Evolutionary conservation across 2,113 vertebrate species (phyloP).

Genomic region (Pelmatolapia mariae): DNA sequence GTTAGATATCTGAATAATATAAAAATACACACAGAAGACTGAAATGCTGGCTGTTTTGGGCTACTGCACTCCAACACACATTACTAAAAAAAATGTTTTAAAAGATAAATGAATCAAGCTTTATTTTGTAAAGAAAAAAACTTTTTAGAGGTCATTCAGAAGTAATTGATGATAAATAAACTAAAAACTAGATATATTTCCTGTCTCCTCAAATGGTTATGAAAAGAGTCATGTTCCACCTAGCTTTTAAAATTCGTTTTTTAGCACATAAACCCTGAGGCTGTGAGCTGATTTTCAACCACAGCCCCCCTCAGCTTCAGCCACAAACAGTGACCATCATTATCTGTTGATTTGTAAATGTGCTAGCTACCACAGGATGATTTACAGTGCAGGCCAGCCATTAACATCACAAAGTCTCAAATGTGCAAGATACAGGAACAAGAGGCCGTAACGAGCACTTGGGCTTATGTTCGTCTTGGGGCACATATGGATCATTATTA

Average conservation of each 20-base stretch:
- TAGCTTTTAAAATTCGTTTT: not conserved
- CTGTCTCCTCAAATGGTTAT: not conserved
- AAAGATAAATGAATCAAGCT: not conserved
- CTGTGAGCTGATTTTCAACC: not conserved
- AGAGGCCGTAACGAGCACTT: not conserved
- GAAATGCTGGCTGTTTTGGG: not conserved
- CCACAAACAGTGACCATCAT: not conserved
- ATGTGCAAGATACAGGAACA: not conserved
- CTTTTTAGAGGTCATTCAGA: not conserved
- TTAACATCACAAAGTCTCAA: not conserved
- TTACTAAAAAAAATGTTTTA: not conserved
- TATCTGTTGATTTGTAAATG: not conserved
- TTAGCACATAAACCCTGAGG: not conserved
- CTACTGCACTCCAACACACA: not conserved
- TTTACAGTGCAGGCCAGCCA: not conserved
- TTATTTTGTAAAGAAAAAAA: not conserved
- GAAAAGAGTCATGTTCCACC: not conserved
- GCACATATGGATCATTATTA: conserved; percentile 15
- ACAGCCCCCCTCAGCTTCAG: not conserved
- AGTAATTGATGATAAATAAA: not conserved
- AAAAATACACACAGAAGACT: not conserved
- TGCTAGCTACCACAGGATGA: not conserved
- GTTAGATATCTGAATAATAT: not conserved
- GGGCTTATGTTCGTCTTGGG: not conserved
- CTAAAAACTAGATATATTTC: not conserved